Percentiles rank a stretch among this genome's conserved stretches.
Evolutionary conservation across 2,797 vertebrate genomes (phyloP).

Genomic region (Cichlasoma orientale): DNA sequence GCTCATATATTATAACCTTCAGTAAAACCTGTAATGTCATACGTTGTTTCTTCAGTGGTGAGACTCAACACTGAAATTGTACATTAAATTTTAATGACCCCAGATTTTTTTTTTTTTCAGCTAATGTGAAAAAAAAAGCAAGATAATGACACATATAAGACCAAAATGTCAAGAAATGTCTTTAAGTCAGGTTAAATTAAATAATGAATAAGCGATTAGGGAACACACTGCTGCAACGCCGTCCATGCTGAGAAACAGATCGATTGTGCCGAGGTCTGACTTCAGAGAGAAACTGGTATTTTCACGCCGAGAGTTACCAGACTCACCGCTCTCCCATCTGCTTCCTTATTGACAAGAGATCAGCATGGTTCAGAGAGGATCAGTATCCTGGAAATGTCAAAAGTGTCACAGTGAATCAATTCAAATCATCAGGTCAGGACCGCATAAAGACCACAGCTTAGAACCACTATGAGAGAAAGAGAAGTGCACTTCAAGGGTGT

Average conservation of each 20-base stretch:
- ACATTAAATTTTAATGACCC: not conserved
- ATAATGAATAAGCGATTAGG: slow-evolving; percentile 4
- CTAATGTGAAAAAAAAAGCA: not conserved
- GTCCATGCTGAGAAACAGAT: slow-evolving; percentile 32
- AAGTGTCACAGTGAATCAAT: slow-evolving; percentile 57
- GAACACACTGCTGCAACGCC: not conserved
- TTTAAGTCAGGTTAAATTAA: not conserved
- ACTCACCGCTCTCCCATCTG: slow-evolving; percentile 28
- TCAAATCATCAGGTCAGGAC: slow-evolving; percentile 52
- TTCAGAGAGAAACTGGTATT: slow-evolving; percentile 29
- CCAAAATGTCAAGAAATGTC: slow-evolving; percentile 18
- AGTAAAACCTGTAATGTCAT: slow-evolving; percentile 14
- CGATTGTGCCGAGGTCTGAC: slow-evolving; percentile 1
- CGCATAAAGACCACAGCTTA: slow-evolving; percentile 52
- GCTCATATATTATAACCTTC: slow-evolving; percentile 33
- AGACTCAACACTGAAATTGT: not conserved
- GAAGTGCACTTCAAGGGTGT: not conserved
- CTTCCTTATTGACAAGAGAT: slow-evolving; percentile 47
- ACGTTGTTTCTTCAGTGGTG: not conserved
- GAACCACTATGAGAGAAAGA: slow-evolving; percentile 7
- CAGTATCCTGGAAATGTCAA: slow-evolving; percentile 64
- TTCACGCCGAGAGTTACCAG: slow-evolving; percentile 16
- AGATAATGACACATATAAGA: not conserved
- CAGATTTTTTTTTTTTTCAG: not conserved
- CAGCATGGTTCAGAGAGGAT: slow-evolving; percentile 48